Base-by-base conservation (phyloP, 2,113 vertebrate genomes). In the Coptodon rendalli region DNA sequence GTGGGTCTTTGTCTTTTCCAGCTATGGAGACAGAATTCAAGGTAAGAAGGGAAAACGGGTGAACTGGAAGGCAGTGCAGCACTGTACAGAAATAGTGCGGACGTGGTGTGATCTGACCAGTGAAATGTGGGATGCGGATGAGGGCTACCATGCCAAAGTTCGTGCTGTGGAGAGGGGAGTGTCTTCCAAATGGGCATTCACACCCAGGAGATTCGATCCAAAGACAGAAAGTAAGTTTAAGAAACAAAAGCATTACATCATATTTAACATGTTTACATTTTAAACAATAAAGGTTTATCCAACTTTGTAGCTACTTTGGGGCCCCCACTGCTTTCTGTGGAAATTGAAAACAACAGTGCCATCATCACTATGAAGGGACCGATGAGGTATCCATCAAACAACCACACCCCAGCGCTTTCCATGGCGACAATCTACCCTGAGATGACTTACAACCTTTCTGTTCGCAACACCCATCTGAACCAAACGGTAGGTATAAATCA, bases 71-170 rank as follows among this genome's bases (percentile, higher is more conserved):
- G 84, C 84, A 27, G 97, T 96, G 91, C 19, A 36, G 4, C 93
- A 95, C 45, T 99, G 98, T 86, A 95, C 19, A 7, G 89, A 96
- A 59, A 96, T 97, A 53, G 92, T 7, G 6, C 93, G 87, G 87
- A 97, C 90, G 1, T 96, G 95, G 93, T 99, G 98, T 79, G 98
- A 99, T 89, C 96, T 99, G 84, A 98, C 97, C 83, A 85, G 66
- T 36, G 97, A 98, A 93, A 99, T 97, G 0, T 86, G 88, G 63
- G 95, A 98, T 87, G 88, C 94, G 0, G 92, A 97, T 4, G 93
- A 98, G 0, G 92, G 96, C 2, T 99, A 99, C 84, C 94, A 96
- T 2, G 98, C 94, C 3, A 97, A 95, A 12, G 98, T 99, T 22
- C 97, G 95, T 82, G 96, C 97, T 8, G 80, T 94, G 56, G 87